A percentile compares a stretch with the other conserved stretches of the same genome.
Evolutionary conservation across 2,888 invertebrate species (phyloP).

Genomic region (Sericinus montela): DNA sequence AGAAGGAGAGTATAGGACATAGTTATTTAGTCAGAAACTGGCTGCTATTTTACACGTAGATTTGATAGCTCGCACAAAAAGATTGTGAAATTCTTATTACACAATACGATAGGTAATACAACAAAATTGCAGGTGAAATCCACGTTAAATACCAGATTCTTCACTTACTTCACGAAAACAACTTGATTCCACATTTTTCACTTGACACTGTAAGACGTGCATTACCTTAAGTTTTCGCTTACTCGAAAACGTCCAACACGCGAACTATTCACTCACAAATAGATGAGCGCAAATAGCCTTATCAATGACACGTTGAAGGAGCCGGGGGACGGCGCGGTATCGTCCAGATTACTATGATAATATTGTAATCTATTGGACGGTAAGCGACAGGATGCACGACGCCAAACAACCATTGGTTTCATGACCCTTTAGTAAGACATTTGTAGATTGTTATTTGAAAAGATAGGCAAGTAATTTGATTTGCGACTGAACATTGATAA

Average conservation of each 20-base stretch:
- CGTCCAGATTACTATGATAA: slow-evolving; percentile 34
- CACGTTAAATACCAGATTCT: too few relatives aligned
- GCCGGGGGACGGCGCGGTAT: slow-evolving; percentile 27
- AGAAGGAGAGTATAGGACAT: neutral
- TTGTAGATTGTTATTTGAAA: neutral
- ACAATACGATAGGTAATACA: too few relatives aligned
- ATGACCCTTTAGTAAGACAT: neutral
- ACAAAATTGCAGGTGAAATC: too few relatives aligned
- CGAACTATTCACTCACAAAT: neutral
- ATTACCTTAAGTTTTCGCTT: neutral
- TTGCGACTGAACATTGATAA: neutral
- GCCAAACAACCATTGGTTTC: slow-evolving; percentile 22
- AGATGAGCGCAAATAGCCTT: slow-evolving; percentile 28
- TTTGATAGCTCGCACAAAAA: too few relatives aligned
- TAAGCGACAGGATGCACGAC: slow-evolving; percentile 29
- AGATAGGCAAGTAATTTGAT: neutral
- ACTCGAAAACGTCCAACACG: neutral
- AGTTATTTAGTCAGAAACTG: neutral
- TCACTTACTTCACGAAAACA: slow-evolving; percentile 13
- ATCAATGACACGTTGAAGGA: slow-evolving; percentile 30
- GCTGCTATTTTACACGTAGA: too few relatives aligned
- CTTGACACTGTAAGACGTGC: neutral
- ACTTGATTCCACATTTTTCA: slow-evolving; percentile 21
- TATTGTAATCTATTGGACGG: slow-evolving; percentile 31
- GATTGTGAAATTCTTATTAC: too few relatives aligned